Base-by-base conservation (phyloP, 2,113 vertebrate genomes). In the Conger conger region DNA sequence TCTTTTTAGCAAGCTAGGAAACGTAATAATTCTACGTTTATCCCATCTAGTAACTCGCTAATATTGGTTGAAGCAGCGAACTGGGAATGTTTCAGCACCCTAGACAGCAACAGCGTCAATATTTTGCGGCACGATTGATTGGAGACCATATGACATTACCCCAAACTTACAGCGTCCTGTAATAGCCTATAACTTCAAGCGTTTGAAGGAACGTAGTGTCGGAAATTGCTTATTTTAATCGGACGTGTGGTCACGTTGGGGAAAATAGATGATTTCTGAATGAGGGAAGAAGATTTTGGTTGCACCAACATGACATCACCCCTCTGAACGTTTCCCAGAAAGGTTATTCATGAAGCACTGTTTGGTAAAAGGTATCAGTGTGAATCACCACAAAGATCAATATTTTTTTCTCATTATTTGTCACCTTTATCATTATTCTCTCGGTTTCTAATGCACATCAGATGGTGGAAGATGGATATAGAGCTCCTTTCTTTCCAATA, bases 91-190 rank as follows among this genome's bases (percentile, higher is more conserved):
- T 93, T 89, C 91, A 89, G 90, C 89, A 92, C 93, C 92, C 93
- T 86, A 94, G 94, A 94, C 94, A 94, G 92, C 91, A 91, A 80
- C 83, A 80, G 84, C 87, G 92, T 91, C 92, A 92, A 93, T 93
- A 94, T 91, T 87, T 91, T 86, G 87, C 84, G 53, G 90, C 88
- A 87, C 60, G 80, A 83, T 90, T n/a, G 68, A 13, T 1, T 2
- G 68, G 2, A 17, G 23, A n/a, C 4, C 3, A 57, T 57, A 13
- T 57, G 68, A n/a, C 35, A 76, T 76, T 35, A 76, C 45, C 6
- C 45, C 9, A 8, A 50, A 50, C n/a, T n/a, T n/a, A n/a, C n/a
- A n/a, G n/a, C n/a, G n/a, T n/a, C n/a, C n/a, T n/a, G n/a, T n/a
- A n/a, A n/a, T n/a, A n/a, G n/a, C 11, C 45, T 50, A 50, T 50